Evolutionary conservation across 2,888 invertebrate species (phyloP), one percentile per base, ranked within the genome.

Genomic region (Notodonta dromedarius): DNA sequence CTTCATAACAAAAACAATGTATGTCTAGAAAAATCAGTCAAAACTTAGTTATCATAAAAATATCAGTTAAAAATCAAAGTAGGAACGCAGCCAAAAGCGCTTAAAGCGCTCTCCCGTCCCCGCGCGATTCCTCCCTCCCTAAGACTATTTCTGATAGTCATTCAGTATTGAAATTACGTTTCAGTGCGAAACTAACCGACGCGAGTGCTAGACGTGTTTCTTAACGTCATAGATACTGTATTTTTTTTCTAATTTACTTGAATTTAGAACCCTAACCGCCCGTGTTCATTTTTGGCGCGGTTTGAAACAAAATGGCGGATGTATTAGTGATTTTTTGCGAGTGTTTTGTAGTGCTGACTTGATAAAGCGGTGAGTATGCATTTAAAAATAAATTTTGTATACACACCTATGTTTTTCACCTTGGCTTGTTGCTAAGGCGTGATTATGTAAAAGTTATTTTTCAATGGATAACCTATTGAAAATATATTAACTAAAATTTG

Each of bases 101-200:
- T 84, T 63, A 39, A 67, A 69, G 61, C 71, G 56, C 44, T 44
- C 13, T 5, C 44, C 12, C 16, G 24, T 44, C 40, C 56, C 40
- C 56, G 4, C 40, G 40, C 46, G 13, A 46, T n/a, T 5, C 46
- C 82, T 82, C 82, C 89, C 86, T 82, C 89, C 90, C 90, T 84
- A 84, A 81, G 78, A 83, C 89, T 89, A 89, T 90, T 89, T 88
- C 84, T 87, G 89, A 88, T 85, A 87, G 80, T 88, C 89, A 89
- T 89, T 90, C 86, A 85, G 76, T 74, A 86, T 88, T 86, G 87
- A 87, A 85, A 84, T 78, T 71, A 73, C 71, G 71, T 70, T 73
- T 75, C 78, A 83, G 85, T 85, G 67, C 77, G 72, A 73, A 73
- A 77, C 62, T 57, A 71, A 46, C 65, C 61, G 35, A 53, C 66